Evolutionary conservation across 2,888 invertebrate species (phyloP).

Genomic region (Hirtodrosophila cameraria): DNA sequence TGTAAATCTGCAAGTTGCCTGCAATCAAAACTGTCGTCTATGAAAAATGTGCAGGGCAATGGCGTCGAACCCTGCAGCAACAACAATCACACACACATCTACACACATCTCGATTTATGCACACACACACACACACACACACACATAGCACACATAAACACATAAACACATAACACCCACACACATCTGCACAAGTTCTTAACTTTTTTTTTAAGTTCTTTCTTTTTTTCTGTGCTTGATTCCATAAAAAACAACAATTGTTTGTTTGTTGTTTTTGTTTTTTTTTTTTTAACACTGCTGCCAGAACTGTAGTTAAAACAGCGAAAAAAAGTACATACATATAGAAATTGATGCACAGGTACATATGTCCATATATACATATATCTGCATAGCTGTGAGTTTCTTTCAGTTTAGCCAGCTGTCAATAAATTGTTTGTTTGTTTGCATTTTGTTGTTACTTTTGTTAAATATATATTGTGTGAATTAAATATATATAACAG

Average conservation of each 20-base stretch:
- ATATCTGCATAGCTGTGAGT: not conserved
- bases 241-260: not conserved
- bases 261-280: not conserved
- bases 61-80: conserved; percentile 59
- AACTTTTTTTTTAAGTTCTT: conserved; percentile 6
- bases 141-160: not conserved
- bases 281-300: conserved; percentile 14
- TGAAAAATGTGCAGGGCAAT: conserved; percentile 76
- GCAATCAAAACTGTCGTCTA: conserved; percentile 79
- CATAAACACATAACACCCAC: not conserved
- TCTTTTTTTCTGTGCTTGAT: conserved; percentile 7
- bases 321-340: conserved; percentile 21
- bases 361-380: not conserved
- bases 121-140: conserved; percentile 9
- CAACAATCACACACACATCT: conserved; percentile 16
- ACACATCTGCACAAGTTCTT: conserved; percentile 5
- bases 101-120: conserved; percentile 1
- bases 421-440: conserved; percentile 9
- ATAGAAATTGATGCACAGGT: conserved; percentile 13
- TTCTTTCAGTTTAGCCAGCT: conserved; percentile 9
- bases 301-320: conserved; percentile 43
- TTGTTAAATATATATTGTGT: not conserved
- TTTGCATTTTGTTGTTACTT: not conserved
- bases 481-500: not conserved
- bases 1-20: conserved; percentile 45